These are phyloP conservation scores for Pammene aurita DNA, from an alignment of 2,888 invertebrate species.

Conservation along the genomic window DNA sequence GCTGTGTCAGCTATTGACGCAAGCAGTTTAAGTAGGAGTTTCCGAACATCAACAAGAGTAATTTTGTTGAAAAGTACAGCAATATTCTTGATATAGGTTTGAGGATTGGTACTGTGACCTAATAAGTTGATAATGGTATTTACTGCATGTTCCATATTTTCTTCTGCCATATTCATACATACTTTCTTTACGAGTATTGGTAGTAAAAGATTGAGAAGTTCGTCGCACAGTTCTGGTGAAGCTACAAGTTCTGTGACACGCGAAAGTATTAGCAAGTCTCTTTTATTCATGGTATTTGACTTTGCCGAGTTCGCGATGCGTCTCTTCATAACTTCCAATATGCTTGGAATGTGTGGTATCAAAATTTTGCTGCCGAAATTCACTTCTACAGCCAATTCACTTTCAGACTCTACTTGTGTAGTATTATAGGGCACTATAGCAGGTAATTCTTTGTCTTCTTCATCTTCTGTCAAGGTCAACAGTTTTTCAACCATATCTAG, in stretches of 20 bases:
- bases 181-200: conserved; percentile 88
- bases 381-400: conserved; percentile 55
- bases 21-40: conserved; percentile 86
- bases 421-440: conserved; percentile 68
- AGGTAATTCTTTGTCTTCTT: conserved; percentile 73
- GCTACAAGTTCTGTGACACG: conserved; percentile 89
- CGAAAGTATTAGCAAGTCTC: conserved; percentile 89
- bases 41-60: conserved; percentile 85
- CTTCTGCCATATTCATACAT: conserved; percentile 84
- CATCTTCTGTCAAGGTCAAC: conserved; percentile 85
- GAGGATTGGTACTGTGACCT: conserved; percentile 85
- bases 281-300: conserved; percentile 84
- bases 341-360: conserved; percentile 87
- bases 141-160: conserved; percentile 87
- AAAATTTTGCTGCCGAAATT: conserved; percentile 90
- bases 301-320: conserved; percentile 84
- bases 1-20: conserved; percentile 82
- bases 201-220: conserved; percentile 86
- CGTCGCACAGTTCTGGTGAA: conserved; percentile 86
- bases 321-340: conserved; percentile 87
- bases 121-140: conserved; percentile 90
- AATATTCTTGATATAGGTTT: conserved; percentile 86
- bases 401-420: conserved; percentile 54
- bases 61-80: conserved; percentile 89
- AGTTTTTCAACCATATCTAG: conserved; percentile 90